Evolutionary conservation across 2,113 vertebrate species (phyloP), one percentile per base, ranked within the genome.

Genomic region (Gavialis gangeticus): DNA sequence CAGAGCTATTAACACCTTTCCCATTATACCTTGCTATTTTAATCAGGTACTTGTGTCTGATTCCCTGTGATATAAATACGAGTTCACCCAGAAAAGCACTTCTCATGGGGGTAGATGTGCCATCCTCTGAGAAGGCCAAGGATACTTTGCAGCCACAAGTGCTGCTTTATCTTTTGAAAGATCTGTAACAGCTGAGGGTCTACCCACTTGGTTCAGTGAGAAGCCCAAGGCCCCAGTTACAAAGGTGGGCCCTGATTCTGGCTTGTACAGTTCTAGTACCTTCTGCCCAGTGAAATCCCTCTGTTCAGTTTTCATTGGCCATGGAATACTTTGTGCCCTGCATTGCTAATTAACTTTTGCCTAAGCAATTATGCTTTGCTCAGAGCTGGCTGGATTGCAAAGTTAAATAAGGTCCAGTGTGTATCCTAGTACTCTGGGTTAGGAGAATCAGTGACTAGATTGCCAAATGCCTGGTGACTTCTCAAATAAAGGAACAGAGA

Each of bases 41-140:
- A 91, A 73, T 73, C 84, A 95, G 75, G 88, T 81, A 87, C n/a
- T 80, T 87, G 71, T 58, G 58, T 84, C 87, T 85, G 7, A 82
- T 86, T 85, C 88, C 83, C 24, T 46, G 46, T 54, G 88, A 81
- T 58, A 83, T 62, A 91, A 95, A 90, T 87, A 82, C 85, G 77
- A 75, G 56, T 87, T 92, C 81, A 94, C 88, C 73, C 91, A 94
- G 82, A 95, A 96, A 96, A 84, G 56, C 75, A 60, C 92, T 85
- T 57, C 46, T 90, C 25, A 46, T 82, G 34, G 54, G 85, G 88
- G 90, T 37, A 59, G 64, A 79, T 73, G 73, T 80, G 30, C 5
- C 77, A 46, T 67, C 79, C 55, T 88, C 79, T 81, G 59, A 81
- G 81, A 84, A 67, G 27, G 9, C 28, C 13, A 85, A 88, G 64